Percentiles rank a stretch among this genome's conserved stretches.
Conservation (phyloP, 2,888 invertebrate genomes). For the Minunthozetes semirufus region DNA sequence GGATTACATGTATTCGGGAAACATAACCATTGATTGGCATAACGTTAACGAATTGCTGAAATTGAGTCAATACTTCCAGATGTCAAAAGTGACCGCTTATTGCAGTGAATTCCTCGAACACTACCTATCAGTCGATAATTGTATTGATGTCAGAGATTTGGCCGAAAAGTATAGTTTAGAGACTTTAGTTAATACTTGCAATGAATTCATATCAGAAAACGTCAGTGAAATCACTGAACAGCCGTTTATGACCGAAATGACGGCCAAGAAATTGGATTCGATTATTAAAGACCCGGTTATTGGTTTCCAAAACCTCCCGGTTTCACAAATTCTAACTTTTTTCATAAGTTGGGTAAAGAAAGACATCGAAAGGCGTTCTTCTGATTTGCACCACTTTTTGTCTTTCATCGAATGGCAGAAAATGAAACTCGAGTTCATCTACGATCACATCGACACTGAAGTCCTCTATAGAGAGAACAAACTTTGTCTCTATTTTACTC, state of each 20-base stretch:
- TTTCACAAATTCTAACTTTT: conserved; percentile 1
- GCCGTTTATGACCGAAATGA: conserved; percentile 19
- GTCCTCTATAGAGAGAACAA: conserved; percentile 1
- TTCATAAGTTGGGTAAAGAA: not conserved
- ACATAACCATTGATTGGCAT: conserved; percentile 53
- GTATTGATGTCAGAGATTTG: conserved; percentile 67
- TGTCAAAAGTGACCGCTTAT: conserved; percentile 71
- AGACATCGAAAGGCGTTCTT: not conserved
- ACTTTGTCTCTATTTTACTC: not conserved
- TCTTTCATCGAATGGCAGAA: not conserved
- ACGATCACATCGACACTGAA: conserved; percentile 24
- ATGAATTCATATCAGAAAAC: not conserved
- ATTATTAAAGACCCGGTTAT: conserved; percentile 5
- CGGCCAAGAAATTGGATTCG: not conserved
- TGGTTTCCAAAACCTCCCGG: not conserved
- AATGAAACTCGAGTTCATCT: conserved; percentile 15
- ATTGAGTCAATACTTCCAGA: conserved; percentile 83
- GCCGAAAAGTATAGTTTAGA: conserved; percentile 56
- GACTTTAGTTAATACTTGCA: not conserved
- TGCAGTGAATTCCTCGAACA: conserved; percentile 77
- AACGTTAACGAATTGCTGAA: conserved; percentile 82
- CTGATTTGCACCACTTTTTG: not conserved
- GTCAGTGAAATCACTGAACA: not conserved
- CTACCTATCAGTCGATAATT: conserved; percentile 77
- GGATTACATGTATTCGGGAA: conserved; percentile 70